These are phyloP conservation scores for Peromyscus aztecus DNA, from an alignment of 2,797 vertebrate genomes.

Conservation along the genomic window DNA sequence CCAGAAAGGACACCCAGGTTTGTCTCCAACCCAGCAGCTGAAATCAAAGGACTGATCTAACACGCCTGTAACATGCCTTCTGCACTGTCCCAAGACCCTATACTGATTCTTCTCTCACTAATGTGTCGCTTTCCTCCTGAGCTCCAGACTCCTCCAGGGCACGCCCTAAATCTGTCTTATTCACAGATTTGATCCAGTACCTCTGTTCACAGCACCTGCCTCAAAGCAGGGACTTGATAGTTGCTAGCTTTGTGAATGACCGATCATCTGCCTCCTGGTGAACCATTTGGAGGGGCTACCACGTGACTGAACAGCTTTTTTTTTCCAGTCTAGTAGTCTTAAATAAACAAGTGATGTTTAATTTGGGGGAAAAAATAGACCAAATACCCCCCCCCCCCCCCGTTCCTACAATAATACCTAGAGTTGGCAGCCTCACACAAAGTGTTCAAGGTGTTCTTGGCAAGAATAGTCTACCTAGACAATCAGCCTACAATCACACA, in stretches of 20 bases:
- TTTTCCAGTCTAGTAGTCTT: constrained; percentile 5
- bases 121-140: neutral
- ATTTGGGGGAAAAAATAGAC: constrained; percentile 59
- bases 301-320: constrained; percentile 40
- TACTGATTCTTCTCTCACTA: neutral
- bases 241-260: neutral
- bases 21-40: accelerated
- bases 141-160: neutral
- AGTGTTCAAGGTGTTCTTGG: constrained; percentile 55
- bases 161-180: neutral
- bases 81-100: neutral
- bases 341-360: constrained; percentile 11
- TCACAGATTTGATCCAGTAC: neutral
- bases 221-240: neutral
- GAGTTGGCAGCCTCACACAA: constrained; percentile 36
- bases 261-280: neutral
- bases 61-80: neutral
- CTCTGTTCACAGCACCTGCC: neutral
- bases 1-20: neutral
- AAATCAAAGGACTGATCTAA: neutral
- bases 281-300: neutral
- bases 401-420: constrained; percentile 45
- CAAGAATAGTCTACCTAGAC: constrained; percentile 55
- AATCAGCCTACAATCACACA: constrained; percentile 14
- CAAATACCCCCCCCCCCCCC: neutral